Evolutionary conservation across 92 coral and sea anemone genomes (phyloP), one percentile per base, ranked within the genome.

Genomic region (Heliopora coerulea): DNA sequence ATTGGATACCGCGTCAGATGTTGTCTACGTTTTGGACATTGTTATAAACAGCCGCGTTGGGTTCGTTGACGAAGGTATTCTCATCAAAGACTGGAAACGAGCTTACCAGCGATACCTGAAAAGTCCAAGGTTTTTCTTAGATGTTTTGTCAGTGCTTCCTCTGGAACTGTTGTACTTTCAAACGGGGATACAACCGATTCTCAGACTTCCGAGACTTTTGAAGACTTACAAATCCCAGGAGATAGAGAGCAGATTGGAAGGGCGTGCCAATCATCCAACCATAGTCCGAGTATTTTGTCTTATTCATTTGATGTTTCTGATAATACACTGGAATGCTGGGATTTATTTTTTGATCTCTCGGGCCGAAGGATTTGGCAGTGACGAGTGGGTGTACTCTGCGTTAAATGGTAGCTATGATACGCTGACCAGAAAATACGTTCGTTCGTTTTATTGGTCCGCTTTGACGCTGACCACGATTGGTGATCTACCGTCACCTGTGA

Each of bases 261-360:
- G 93, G 2, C 96, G 88, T 40, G 89, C 97, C 0, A 87, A 86
- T 78, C 86, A 87, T 41, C 96, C 97, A 4, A 92, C 96, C 0
- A 87, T 89, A 24, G 80, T 87, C 3, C 90, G 97, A 3, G 96
- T 92, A 83, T 92, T 15, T 90, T 92, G 37, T 87, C 88, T 92
- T 8, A 67, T 92, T 72, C 97, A 92, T 75, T 62, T 92, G 20
- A 92, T 92, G 97, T 87, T 92, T 65, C 57, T 92, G n/a, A 57
- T 89, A 44, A 88, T 92, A 24, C 96, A 92, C 81, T 92, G 97
- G 97, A 92, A 92, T 79, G 97, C 97, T 29, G 96, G 91, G 8
- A 72, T 92, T 13, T 92, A 92, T 60, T 78, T 80, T 54, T 79
- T 92, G 85, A 84, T 92, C 21, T 87, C 96, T 34, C 72, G 93